Base-by-base conservation (phyloP, 2,888 invertebrate species). In the Aporophyla nigra region DNA sequence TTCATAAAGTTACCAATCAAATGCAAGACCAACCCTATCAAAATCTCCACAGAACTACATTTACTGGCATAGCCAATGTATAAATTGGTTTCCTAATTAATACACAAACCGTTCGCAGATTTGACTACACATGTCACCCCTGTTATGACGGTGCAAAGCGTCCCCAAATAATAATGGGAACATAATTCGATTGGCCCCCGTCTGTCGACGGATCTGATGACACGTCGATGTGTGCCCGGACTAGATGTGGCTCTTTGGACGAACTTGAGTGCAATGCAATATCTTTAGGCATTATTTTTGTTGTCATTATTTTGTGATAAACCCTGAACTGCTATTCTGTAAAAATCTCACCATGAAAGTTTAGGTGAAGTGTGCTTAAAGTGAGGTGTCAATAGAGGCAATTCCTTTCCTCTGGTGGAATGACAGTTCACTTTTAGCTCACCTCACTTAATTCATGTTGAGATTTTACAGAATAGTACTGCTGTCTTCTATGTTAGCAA, bases 141-240 rank as follows among this genome's bases (percentile, higher is more conserved):
- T 87, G 92, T 89, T 89, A 88, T 92, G 92, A 90, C 91, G 90
- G 89, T 90, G 93, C 92, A 92, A 92, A 93, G 90, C 93, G 91
- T 92, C 94, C 95, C 95, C 93, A 93, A 95, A 95, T 95, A 95
- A 95, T 96, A 96, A 95, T 95, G 93, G 94, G 92, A 92, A 92
- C 93, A 91, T 96, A 96, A 96, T 93, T 96, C 94, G 94, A 96
- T 96, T 96, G 95, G 93, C 89, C 90, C 91, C 95, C 94, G 95
- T 93, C 94, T 94, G 93, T 92, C 92, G 92, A 88, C 87, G 91
- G 88, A 91, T 90, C 88, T 88, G 84, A 89, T 88, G 74, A 84
- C 78, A 83, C 87, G 62, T 46, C 46, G 88, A 89, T 78, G 46
- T 77, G 77, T 46, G 65, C 12, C 58, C 6, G 7, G 46, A 74